A percentile compares a stretch with the other conserved stretches of the same genome.
phyloP scores from a whole-genome alignment of 1,140 invertebrate species.

The Drosophila mayri region DNA sequence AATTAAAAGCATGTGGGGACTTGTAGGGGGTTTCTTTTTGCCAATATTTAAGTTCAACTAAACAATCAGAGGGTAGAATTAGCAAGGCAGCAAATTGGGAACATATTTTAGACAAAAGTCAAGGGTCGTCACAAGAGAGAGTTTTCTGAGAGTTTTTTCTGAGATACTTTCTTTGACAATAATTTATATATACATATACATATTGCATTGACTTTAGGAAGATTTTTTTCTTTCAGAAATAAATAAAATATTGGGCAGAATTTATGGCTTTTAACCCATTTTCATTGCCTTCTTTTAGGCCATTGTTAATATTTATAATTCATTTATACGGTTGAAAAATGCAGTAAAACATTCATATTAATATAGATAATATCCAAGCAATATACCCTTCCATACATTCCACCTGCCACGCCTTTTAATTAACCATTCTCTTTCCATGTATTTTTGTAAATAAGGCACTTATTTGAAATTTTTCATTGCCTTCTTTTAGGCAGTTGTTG shows the following conservation, averaged over 20 bases:
- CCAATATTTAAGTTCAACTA: not conserved
- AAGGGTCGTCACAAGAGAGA: not conserved
- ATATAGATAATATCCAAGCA: not conserved
- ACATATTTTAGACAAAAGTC: not conserved
- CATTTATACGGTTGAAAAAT: not conserved
- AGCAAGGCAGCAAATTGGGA: not conserved
- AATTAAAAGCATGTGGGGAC: not conserved
- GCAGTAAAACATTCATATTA: fast-evolving
- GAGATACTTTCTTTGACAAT: not conserved
- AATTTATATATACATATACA: not conserved
- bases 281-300: not conserved
- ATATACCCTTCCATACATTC: not conserved
- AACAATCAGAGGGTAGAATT: not conserved
- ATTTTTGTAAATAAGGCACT: too few species aligned
- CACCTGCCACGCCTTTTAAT: not conserved
- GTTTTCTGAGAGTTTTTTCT: not conserved
- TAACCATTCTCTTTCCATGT: too few species aligned
- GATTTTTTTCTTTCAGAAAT: not conserved
- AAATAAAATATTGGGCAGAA: not conserved
- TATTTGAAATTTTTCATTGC: not conserved
- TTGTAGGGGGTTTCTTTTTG: not conserved
- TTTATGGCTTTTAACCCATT: too few species aligned
- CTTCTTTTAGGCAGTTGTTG: not conserved
- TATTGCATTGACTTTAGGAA: not conserved
- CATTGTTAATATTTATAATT: not conserved